A percentile compares a stretch with the other conserved stretches of the same genome.
Evolutionary conservation across 1,140 invertebrate species (phyloP).

Genomic region (Drosophila willistoni): DNA sequence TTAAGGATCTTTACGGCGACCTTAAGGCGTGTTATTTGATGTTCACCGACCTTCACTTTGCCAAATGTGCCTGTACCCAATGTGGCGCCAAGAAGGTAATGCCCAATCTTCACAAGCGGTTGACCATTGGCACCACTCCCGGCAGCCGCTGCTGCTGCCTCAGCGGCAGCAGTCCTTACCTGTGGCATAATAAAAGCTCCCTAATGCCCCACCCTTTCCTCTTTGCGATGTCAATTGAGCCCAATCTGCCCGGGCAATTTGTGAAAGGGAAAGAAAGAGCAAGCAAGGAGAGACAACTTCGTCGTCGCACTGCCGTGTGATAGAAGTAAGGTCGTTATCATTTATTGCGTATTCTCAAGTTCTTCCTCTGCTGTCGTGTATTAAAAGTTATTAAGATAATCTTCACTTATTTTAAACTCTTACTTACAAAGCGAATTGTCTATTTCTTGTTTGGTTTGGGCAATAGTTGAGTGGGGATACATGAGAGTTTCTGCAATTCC

Average conservation of each 20-base stretch:
- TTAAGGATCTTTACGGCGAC: constrained; percentile 99
- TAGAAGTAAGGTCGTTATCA: constrained; percentile 59
- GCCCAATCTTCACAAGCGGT: constrained; percentile 96
- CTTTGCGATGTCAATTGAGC: not conserved
- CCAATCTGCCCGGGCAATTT: not conserved
- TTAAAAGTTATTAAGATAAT: not conserved
- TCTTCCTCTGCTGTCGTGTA: not conserved
- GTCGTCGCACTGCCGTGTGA: not conserved
- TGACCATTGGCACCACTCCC: constrained; percentile 58
- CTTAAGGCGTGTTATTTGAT: constrained; percentile 98
- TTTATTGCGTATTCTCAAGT: constrained; percentile 68
- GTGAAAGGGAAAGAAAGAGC: not conserved
- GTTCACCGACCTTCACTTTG: constrained; percentile 98
- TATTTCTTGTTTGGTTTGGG: not conserved
- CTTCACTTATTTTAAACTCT: not conserved
- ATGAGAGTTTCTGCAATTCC: not conserved
- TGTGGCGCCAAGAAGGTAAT: constrained; percentile 95
- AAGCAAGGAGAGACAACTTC: not conserved
- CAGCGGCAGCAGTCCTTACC: constrained; percentile 67
- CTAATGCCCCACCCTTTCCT: not conserved
- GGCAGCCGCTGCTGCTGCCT: constrained; percentile 61
- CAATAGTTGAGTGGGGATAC: not conserved
- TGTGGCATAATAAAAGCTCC: constrained; percentile 63
- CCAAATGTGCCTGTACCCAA: constrained; percentile 96
- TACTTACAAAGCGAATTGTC: not conserved